phyloP scores from a whole-genome alignment of 2,113 vertebrate genomes.

The Neopipo cinnamomea region DNA sequence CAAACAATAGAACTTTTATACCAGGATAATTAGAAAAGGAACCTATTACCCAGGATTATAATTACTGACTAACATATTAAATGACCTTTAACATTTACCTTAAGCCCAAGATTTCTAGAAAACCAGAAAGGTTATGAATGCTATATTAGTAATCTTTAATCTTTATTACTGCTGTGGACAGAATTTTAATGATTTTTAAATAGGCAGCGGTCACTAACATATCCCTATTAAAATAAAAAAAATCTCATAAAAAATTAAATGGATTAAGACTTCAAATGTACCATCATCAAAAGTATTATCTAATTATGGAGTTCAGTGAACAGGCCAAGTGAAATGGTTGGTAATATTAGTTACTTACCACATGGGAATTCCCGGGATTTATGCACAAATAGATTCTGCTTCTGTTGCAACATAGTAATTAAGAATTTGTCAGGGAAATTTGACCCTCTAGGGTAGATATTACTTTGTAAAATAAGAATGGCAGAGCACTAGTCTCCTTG shows the following conservation, averaged over 20 bases:
- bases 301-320: slow-evolving; percentile 94
- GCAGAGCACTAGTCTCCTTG: slow-evolving; percentile 83
- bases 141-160: slow-evolving; percentile 87
- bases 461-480: slow-evolving; percentile 97
- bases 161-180: slow-evolving; percentile 84
- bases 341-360: slow-evolving; percentile 86
- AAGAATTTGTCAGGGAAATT: slow-evolving; percentile 99
- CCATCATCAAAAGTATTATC: slow-evolving; percentile 93
- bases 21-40: slow-evolving; percentile 85
- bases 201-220: slow-evolving; percentile 82
- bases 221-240: slow-evolving; percentile 83
- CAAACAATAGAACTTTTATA: slow-evolving; percentile 85
- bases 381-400: slow-evolving; percentile 96
- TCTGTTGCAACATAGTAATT: slow-evolving; percentile 92
- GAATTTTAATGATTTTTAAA: slow-evolving; percentile 87
- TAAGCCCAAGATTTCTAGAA: slow-evolving; percentile 79
- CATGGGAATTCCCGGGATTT: slow-evolving; percentile 86
- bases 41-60: slow-evolving; percentile 86
- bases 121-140: slow-evolving; percentile 83
- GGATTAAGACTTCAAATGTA: slow-evolving; percentile 96
- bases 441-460: slow-evolving; percentile 99
- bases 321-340: slow-evolving; percentile 82
- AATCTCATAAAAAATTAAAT: slow-evolving; percentile 90
- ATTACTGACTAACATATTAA: slow-evolving; percentile 90
- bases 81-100: slow-evolving; percentile 91